Base-by-base conservation (phyloP, 2,113 vertebrate species). In the Nesoenas mayeri region DNA sequence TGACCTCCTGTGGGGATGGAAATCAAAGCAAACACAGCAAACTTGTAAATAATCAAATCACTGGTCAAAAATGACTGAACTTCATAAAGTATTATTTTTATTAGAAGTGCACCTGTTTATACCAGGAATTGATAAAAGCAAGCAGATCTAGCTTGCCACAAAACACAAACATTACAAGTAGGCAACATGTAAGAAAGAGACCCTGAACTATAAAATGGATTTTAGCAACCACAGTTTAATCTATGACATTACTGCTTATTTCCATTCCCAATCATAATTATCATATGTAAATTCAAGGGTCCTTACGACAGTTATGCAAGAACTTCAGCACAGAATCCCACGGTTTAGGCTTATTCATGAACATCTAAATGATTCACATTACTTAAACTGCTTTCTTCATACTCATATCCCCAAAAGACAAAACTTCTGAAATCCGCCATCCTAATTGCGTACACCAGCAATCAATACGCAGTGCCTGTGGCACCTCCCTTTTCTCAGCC, bases 1-100 rank as follows among this genome's bases (percentile, higher is more conserved):
- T 78, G 42, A 83, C 3, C 3, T 7, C n/a, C 6, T 22, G 4
- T 3, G 36, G 5, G 10, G 4, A 12, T 26, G 5, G 13, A 5
- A 17, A 34, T 22, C 26, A 74, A 85, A 83, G 31, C 44, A 78
- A 83, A 91, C 24, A 21, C 22, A 73, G 6, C 13, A 42, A 93
- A 77, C 19, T 48, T 54, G 22, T 40, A 79, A 89, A 84, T 82
- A 71, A 80, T n/a, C 71, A 80, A 62, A 79, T 13, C 18, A 40
- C 6, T 73, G 22, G 42, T 66, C 28, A 47, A 79, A 60, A 72
- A 60, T 64, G 25, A 54, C 7, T 81, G 20, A 79, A 91, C 40
- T 74, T 73, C 22, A 28, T 67, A 3, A 57, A 56, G 31, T 28
- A 65, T 31, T 78, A 60, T n/a, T 85, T 93, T 57, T 38, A 58